Evolutionary conservation across 2,113 vertebrate genomes (phyloP).

Genomic region (Excalfactoria chinensis): DNA sequence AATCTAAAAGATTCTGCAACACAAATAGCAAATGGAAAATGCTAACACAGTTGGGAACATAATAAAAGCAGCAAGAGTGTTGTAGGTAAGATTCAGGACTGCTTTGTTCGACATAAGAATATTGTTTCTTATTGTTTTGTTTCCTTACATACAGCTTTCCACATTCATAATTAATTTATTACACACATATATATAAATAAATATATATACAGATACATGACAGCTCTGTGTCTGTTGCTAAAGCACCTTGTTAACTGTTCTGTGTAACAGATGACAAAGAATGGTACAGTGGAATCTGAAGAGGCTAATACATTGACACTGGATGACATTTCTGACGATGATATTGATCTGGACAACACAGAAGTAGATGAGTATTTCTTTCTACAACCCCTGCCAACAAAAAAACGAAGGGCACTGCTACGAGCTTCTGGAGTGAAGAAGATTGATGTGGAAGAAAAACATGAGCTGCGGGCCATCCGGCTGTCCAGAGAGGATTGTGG

Average conservation of each 20-base stretch:
- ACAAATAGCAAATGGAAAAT: not conserved
- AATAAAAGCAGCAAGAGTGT: not conserved
- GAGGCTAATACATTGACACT: constrained; percentile 93
- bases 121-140: not conserved
- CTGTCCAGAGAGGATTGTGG: constrained; percentile 97
- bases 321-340: constrained; percentile 98
- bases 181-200: not conserved
- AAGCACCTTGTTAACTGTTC: not conserved
- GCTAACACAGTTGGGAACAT: not conserved
- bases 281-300: constrained; percentile 93
- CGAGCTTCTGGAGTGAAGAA: constrained; percentile 95
- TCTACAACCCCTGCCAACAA: constrained; percentile 95
- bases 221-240: accelerated
- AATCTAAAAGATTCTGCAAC: not conserved
- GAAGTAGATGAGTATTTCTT: constrained; percentile 99
- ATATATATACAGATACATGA: too few relatives aligned
- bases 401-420: constrained; percentile 92
- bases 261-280: constrained; percentile 91
- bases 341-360: constrained; percentile 97
- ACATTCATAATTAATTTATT: not conserved
- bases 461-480: constrained; percentile 93
- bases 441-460: constrained; percentile 97
- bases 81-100: not conserved
- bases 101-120: not conserved
- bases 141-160: not conserved